A percentile compares a stretch with the other conserved stretches of the same genome.
phyloP scores from a whole-genome alignment of 2,113 vertebrate species.

The Naja naja region DNA sequence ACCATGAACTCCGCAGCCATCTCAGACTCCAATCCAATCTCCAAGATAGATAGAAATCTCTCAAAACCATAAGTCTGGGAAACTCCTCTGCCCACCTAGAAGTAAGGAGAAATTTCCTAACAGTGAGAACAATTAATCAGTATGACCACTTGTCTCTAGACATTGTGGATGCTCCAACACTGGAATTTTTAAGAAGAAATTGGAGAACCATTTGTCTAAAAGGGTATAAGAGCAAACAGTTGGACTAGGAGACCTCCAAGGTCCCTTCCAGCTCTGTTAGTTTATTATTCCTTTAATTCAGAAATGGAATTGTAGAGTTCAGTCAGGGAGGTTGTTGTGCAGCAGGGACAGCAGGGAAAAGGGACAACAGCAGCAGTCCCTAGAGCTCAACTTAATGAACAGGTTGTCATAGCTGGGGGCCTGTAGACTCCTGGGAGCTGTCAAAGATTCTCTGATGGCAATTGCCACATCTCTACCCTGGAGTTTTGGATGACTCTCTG shows the following conservation, averaged over 20 bases:
- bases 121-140: neutral
- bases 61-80: neutral
- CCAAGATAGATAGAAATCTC: too few relatives aligned
- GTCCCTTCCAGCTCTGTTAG: neutral
- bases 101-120: neutral
- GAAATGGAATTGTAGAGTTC: neutral
- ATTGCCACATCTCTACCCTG: too few relatives aligned
- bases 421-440: too few relatives aligned
- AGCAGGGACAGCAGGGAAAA: neutral
- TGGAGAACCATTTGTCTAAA: neutral
- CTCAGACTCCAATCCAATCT: too few relatives aligned
- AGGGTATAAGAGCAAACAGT: neutral
- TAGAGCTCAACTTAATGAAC: too few relatives aligned
- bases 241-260: neutral
- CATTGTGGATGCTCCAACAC: neutral
- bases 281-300: neutral
- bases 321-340: neutral
- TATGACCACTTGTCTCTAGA: neutral
- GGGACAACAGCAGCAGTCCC: neutral
- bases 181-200: neutral
- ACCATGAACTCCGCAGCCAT: neutral
- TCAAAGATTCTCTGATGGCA: too few relatives aligned
- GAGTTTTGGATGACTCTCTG: too few relatives aligned
- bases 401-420: too few relatives aligned
- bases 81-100: neutral